Percentiles rank a stretch among this genome's conserved stretches.
Conservation (phyloP, 2,113 vertebrate species). For the Macquaria australasica region DNA sequence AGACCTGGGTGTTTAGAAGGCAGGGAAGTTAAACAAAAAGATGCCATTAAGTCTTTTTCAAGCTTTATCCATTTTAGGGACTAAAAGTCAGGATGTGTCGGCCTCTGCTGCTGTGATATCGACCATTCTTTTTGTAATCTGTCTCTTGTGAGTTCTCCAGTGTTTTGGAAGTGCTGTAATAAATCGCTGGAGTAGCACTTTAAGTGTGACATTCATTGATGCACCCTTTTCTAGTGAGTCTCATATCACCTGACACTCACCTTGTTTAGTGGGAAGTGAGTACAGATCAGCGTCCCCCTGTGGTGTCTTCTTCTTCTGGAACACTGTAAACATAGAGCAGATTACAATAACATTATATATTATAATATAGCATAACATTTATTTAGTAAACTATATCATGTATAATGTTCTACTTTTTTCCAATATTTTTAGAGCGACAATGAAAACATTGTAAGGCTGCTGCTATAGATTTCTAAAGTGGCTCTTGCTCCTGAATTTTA, state of each 20-base stretch:
- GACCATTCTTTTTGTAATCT: not conserved
- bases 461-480: not conserved
- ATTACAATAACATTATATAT: not conserved
- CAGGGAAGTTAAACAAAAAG: not conserved
- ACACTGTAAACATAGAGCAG: slow-evolving; percentile 81
- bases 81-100: not conserved
- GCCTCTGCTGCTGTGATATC: not conserved
- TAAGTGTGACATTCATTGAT: not conserved
- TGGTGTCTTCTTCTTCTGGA: slow-evolving; percentile 87
- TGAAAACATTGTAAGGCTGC: not conserved
- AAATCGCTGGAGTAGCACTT: not conserved
- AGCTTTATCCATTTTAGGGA: not conserved
- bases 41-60: not conserved
- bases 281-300: slow-evolving; percentile 76
- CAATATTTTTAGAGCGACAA: not conserved
- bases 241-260: slow-evolving; percentile 66
- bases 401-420: not conserved
- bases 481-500: slow-evolving; percentile 3
- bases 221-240: not conserved
- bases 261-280: slow-evolving; percentile 79
- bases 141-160: not conserved
- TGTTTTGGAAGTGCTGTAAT: too few species aligned
- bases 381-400: not conserved
- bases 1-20: not conserved
- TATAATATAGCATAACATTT: not conserved